A percentile compares a stretch with the other conserved stretches of the same genome.
Conservation (phyloP, 1,140 invertebrate species). For the Galendromus occidentalis region DNA sequence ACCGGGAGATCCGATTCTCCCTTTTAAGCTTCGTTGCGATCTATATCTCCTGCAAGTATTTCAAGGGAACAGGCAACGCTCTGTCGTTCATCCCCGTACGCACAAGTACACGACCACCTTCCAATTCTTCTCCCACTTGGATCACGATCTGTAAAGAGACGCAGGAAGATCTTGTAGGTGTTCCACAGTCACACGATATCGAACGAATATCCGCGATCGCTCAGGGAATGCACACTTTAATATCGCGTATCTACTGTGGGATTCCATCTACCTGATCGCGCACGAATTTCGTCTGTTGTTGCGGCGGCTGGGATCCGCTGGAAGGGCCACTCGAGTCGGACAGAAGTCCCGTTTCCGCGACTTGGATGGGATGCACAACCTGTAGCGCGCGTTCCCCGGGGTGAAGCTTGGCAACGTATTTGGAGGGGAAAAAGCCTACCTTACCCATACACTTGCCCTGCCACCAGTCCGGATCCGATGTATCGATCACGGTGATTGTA, state of each 20-base stretch:
- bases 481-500: conserved; percentile 82
- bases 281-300: conserved; percentile 33
- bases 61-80: conserved; percentile 39
- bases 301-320: too few relatives aligned
- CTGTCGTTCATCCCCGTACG: conserved; percentile 63
- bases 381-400: conserved; percentile 70
- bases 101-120: conserved; percentile 68
- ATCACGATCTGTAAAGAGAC: conserved; percentile 36
- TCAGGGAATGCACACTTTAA: not conserved
- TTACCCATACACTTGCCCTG: conserved; percentile 69
- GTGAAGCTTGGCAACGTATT: conserved; percentile 71
- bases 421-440: conserved; percentile 81
- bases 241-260: too few relatives aligned
- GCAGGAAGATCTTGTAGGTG: not conserved
- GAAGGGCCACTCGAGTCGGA: too few relatives aligned
- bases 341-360: conserved; percentile 30
- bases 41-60: conserved; percentile 33
- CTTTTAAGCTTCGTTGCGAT: not conserved
- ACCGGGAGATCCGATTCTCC: too few relatives aligned
- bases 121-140: conserved; percentile 62
- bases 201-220: not conserved
- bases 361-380: conserved; percentile 47
- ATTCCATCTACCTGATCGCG: conserved; percentile 40
- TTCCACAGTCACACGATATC: too few relatives aligned
- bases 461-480: conserved; percentile 89